Conservation (phyloP, 2,113 vertebrate species). For the Oriolus oriolus region DNA sequence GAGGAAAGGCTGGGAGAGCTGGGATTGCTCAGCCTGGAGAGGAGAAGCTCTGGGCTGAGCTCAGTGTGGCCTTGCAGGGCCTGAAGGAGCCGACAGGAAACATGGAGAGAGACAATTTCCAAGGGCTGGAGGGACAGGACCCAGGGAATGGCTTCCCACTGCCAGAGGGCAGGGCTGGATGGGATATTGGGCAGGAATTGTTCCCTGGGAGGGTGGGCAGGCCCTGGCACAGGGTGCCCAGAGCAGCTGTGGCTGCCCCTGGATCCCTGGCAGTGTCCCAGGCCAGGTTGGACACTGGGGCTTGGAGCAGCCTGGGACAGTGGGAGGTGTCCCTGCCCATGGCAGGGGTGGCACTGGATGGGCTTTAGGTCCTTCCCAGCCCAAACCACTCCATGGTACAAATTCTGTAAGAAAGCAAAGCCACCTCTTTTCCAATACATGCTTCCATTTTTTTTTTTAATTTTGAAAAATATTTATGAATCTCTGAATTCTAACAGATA, state of each 20-base stretch:
- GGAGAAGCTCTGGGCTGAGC: neutral
- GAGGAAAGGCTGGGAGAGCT: neutral
- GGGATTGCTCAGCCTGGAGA: neutral
- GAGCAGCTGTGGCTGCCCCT: neutral
- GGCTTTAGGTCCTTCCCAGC: fast-evolving
- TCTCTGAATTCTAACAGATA: neutral
- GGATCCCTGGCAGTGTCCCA: neutral
- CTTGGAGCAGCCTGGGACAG: neutral
- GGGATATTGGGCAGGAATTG: no score
- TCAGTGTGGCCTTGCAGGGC: neutral
- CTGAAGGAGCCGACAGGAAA: no score
- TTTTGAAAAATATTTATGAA: neutral
- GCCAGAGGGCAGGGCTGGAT: no score
- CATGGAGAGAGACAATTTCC: neutral
- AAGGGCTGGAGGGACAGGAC: neutral
- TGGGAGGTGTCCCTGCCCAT: neutral
- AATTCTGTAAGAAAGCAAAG: neutral
- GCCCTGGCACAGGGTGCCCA: no score
- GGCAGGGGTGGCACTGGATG: neutral
- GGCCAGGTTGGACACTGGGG: neutral
- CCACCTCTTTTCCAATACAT: neutral
- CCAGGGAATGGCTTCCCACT: neutral
- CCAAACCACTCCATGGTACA: neutral
- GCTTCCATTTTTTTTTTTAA: neutral
- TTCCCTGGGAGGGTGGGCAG: no score